phyloP scores from a whole-genome alignment of 2,113 vertebrate genomes.

The Mirza zaza region DNA sequence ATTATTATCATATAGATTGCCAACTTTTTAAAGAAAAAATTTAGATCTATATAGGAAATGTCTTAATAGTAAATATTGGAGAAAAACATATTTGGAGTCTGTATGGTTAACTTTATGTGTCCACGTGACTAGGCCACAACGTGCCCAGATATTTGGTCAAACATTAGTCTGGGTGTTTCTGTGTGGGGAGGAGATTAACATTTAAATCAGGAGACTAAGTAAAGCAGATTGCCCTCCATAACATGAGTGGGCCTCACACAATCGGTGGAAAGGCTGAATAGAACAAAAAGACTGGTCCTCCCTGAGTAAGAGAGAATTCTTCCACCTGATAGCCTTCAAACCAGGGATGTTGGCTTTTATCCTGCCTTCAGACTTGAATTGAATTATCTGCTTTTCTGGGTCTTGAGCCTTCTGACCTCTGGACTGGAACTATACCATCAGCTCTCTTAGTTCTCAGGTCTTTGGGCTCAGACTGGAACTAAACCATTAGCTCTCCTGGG shows the following conservation, averaged over 20 bases:
- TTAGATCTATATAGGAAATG: background rate
- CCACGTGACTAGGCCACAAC: background rate
- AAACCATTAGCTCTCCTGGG: background rate
- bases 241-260: background rate
- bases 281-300: background rate
- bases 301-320: background rate
- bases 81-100: background rate
- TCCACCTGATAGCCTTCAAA: background rate
- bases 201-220: background rate
- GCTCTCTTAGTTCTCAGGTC: background rate
- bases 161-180: background rate
- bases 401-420: background rate
- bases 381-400: background rate
- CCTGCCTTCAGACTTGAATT: background rate
- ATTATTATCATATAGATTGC: background rate
- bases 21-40: slow-evolving; percentile 25
- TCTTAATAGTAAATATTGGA: background rate
- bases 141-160: background rate
- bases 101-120: background rate
- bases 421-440: background rate
- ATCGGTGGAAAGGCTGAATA: background rate
- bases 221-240: background rate
- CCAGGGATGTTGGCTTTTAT: background rate
- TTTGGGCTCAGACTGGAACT: background rate
- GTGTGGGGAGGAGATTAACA: background rate